Evolutionary conservation across 2,797 vertebrate species (phyloP).

Genomic region (Anniella stebbinsi): DNA sequence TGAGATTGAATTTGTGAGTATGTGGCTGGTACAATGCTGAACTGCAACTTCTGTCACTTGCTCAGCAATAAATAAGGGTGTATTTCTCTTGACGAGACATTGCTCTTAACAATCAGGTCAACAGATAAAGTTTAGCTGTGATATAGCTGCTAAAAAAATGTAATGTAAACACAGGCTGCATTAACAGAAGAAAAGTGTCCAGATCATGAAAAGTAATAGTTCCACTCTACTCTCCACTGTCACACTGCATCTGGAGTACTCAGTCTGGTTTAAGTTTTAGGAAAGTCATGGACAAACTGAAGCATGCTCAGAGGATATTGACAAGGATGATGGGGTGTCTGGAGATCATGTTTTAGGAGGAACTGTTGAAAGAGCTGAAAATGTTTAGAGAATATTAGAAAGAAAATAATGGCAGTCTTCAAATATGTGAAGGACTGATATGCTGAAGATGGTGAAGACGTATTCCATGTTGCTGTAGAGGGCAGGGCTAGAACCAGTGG

Average conservation of each 20-base stretch:
- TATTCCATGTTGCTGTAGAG: neutral
- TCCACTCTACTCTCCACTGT: neutral
- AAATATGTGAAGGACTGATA: neutral
- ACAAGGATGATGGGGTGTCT: neutral
- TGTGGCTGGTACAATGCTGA: neutral
- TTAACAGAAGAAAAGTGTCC: neutral
- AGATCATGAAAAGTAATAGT: neutral
- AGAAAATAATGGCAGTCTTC: neutral
- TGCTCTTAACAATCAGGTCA: neutral
- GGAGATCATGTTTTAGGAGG: neutral
- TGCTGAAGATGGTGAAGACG: neutral
- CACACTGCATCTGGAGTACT: too few species aligned
- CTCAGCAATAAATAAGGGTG: neutral
- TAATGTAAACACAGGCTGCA: neutral
- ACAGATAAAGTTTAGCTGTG: neutral
- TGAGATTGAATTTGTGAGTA: neutral
- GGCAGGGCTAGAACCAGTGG: too few species aligned
- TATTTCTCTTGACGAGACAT: too few species aligned
- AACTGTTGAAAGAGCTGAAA: neutral
- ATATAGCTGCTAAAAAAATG: neutral
- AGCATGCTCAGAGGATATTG: neutral
- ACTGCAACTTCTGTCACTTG: neutral
- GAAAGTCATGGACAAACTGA: neutral
- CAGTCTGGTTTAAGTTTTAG: neutral
- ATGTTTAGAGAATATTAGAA: neutral